phyloP scores from a whole-genome alignment of 2,113 vertebrate genomes.

The Prionailurus bengalensis region DNA sequence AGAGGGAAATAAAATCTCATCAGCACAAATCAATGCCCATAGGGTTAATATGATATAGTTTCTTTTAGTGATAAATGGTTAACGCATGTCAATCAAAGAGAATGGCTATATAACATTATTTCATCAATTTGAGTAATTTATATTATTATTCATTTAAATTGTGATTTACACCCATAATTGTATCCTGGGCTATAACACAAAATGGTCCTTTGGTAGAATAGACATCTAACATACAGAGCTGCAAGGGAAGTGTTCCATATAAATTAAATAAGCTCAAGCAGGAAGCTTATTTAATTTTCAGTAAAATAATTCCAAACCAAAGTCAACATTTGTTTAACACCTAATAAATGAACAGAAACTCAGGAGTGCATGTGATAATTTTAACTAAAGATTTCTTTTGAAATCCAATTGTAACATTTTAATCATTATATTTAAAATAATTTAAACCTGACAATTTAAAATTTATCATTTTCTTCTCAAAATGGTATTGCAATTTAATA shows the following conservation, averaged over 20 bases:
- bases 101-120: not conserved
- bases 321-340: not conserved
- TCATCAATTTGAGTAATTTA: not conserved
- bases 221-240: constrained; percentile 48
- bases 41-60: not conserved
- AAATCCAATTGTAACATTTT: not conserved
- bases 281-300: not conserved
- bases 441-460: constrained; percentile 8
- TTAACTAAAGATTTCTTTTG: constrained; percentile 8
- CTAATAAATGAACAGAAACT: not conserved
- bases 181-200: not conserved
- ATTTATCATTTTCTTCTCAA: not conserved
- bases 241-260: constrained; percentile 26
- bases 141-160: constrained; percentile 26
- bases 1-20: not conserved
- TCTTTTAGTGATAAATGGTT: not conserved
- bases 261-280: constrained; percentile 13
- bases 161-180: not conserved
- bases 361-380: not conserved
- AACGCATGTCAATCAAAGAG: not conserved
- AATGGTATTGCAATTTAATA: not conserved
- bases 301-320: constrained; percentile 45
- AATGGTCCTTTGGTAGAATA: constrained; percentile 44
- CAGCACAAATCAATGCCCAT: not conserved
- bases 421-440: constrained; percentile 9